Conservation (phyloP, 2,113 vertebrate genomes). For the Notothenia rossii region DNA sequence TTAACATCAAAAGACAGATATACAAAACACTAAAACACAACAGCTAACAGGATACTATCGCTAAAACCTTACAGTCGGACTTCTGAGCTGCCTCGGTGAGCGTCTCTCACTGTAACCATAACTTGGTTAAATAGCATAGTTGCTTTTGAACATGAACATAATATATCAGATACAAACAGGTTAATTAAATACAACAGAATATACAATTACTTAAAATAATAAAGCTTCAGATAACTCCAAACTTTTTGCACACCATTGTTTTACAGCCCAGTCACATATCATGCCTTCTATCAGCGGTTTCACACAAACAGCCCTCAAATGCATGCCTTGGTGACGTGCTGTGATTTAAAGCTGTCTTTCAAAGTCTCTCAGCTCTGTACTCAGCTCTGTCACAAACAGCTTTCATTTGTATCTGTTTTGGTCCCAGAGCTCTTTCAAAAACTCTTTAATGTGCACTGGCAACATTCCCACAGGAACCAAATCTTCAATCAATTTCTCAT, state of each 20-base stretch:
- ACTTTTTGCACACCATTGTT: neutral
- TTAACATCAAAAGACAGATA: no score
- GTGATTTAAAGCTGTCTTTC: constrained; percentile 5
- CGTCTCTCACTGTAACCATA: no score
- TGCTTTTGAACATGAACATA: no score
- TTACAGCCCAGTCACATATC: neutral
- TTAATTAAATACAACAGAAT: no score
- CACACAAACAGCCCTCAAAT: neutral
- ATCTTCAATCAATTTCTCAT: constrained; percentile 10
- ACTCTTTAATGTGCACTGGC: neutral
- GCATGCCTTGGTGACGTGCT: neutral
- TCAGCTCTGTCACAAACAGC: constrained; percentile 19
- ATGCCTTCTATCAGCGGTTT: neutral
- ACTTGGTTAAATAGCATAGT: no score
- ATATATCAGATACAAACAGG: no score
- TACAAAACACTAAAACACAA: no score
- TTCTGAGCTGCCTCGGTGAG: no score
- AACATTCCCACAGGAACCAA: constrained; percentile 16
- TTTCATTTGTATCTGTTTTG: constrained; percentile 32
- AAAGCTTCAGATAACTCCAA: neutral
- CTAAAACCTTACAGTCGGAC: no score
- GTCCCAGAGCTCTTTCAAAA: constrained; percentile 18
- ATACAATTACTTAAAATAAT: no score
- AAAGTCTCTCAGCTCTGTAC: constrained; percentile 12
- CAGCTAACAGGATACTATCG: no score